Evolutionary conservation across 2,113 vertebrate genomes (phyloP), one percentile per base, ranked within the genome.

Genomic region (Carassius carassius): DNA sequence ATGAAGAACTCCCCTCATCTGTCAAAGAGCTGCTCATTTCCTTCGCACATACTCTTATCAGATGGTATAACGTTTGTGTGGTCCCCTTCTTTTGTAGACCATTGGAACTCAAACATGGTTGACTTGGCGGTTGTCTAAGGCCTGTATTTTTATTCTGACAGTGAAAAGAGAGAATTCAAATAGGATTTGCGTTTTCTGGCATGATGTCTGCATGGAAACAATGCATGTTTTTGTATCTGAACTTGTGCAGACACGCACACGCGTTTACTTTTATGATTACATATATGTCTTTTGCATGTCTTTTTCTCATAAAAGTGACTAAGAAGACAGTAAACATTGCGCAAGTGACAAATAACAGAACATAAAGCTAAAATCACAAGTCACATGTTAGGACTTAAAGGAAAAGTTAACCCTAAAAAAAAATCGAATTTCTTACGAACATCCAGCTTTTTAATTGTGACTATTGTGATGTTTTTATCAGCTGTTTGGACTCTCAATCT

Each of bases 1-100:
- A n/a, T 56, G 21, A 74, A 85, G 85, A 85, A 84, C 74, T 88
- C 82, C 87, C 87, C 87, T 84, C 25, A 63, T 82, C 80, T 72
- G 19, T 62, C 76, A 78, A 82, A 82, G 65, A 82, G 65, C 35
- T 82, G 83, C 84, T 82, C 77, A 67, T 75, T 88, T 88, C 85
- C 87, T 88, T 78, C 65, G 67, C 12, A 47, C 73, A 86, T 67
- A 76, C 70, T 13, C 41, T 81, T 84, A 86, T 86, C 73, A 67
- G 78, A 84, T 78, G 74, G 32, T 41, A 44, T 78, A 78, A 69
- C 70, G 51, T 86, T 69, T 81, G 65, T 88, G 73, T 84, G 79
- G 78, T 86, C 82, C 82, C 5, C 25, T 83, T 49, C 56, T 84
- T 58, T 54, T 76, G 62, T 76, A 35, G 32, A 75, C 41, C 21